Conservation (phyloP, 1,140 invertebrate species). For the Daktulosphaira vitifoliae region DNA sequence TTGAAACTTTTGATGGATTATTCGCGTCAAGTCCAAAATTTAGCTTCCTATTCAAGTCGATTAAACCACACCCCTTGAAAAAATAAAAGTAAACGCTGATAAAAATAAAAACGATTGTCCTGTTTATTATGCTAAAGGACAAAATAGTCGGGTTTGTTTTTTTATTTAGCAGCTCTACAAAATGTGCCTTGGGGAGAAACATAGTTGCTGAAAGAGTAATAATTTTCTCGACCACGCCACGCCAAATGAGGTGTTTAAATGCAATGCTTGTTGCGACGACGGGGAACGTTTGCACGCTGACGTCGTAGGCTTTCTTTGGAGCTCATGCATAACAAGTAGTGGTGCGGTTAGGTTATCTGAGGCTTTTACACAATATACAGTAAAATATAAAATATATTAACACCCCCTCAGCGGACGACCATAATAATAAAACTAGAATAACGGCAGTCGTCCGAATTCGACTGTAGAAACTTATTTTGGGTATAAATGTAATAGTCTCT, state of each 20-base stretch:
- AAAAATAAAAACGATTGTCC: too few relatives aligned
- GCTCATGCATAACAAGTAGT: conserved; percentile 33
- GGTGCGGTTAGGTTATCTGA: background rate
- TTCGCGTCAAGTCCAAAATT: background rate
- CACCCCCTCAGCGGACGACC: background rate
- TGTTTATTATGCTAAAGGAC: too few relatives aligned
- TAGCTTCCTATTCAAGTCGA: too few relatives aligned
- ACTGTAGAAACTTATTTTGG: too few relatives aligned
- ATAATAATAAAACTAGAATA: conserved; percentile 15
- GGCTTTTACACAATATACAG: too few relatives aligned
- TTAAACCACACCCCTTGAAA: too few relatives aligned
- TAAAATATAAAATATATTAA: conserved; percentile 26
- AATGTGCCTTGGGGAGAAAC: too few relatives aligned
- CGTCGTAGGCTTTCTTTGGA: background rate
- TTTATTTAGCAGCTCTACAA: too few relatives aligned
- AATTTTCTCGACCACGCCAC: background rate
- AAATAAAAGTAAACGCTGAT: too few relatives aligned
- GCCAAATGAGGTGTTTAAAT: conserved; percentile 33
- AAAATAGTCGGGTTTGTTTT: too few relatives aligned
- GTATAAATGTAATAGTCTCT: too few relatives aligned
- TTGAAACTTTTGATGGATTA: conserved; percentile 28
- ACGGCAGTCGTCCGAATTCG: too few relatives aligned
- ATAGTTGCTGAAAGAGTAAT: conserved; percentile 3
- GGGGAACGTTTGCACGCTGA: background rate
- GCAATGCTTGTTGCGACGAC: conserved; percentile 18